A percentile compares a stretch with the other conserved stretches of the same genome.
These are phyloP conservation scores for Turdus rufiventris DNA, from an alignment of 2,113 vertebrate species.

Conservation along the genomic window DNA sequence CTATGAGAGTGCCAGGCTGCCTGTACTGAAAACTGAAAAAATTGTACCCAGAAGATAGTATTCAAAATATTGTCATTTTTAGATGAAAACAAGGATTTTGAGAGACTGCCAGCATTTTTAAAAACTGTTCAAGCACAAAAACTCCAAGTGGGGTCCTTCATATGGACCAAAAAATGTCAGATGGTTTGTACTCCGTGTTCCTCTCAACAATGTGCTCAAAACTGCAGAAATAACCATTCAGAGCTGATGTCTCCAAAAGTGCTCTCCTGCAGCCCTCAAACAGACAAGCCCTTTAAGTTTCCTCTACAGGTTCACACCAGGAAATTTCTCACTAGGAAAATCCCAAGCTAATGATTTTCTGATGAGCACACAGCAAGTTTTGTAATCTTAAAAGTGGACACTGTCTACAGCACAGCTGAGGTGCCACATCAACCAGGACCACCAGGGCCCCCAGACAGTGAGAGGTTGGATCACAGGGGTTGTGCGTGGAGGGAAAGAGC, in stretches of 20 bases:
- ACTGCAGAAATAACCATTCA: background rate
- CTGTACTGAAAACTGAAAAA: background rate
- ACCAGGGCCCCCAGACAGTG: no score
- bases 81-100: background rate
- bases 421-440: background rate
- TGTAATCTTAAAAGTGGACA: background rate
- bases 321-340: background rate
- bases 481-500: background rate
- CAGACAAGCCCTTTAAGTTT: background rate
- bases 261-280: background rate
- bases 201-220: background rate
- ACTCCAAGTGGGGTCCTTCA: background rate
- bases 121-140: background rate
- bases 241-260: background rate
- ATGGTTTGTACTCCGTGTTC: fast-evolving
- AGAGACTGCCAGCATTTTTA: background rate
- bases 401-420: background rate
- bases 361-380: background rate
- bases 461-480: fast-evolving
- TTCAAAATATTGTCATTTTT: background rate
- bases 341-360: background rate
- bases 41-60: background rate
- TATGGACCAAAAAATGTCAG: background rate
- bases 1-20: background rate
- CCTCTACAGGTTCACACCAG: background rate